phyloP scores from a whole-genome alignment of 2,888 invertebrate genomes.

The Iselma pallidipennis region DNA sequence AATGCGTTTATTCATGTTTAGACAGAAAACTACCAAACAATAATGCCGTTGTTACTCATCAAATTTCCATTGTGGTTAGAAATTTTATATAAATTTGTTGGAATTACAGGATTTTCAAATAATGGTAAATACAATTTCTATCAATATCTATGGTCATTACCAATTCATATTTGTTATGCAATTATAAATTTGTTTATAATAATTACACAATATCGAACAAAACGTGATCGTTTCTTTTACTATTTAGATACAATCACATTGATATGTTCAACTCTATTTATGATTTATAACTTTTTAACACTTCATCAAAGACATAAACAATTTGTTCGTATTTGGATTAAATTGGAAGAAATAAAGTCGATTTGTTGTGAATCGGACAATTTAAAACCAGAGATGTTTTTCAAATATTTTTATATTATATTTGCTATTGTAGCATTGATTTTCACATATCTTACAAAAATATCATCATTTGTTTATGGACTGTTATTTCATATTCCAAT shows the following conservation, averaged over 20 bases:
- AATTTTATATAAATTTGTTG: background rate
- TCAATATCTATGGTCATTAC: background rate
- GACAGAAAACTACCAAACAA: too few species aligned
- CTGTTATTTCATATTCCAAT: background rate
- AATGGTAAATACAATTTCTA: background rate
- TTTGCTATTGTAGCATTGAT: background rate
- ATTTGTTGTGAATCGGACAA: background rate
- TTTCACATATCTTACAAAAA: background rate
- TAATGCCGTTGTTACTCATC: background rate
- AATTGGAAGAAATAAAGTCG: background rate
- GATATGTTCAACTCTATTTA: background rate
- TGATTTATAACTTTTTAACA: background rate
- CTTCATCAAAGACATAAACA: background rate
- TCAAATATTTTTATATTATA: background rate
- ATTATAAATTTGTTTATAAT: background rate
- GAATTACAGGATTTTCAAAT: background rate
- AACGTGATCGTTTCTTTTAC: background rate
- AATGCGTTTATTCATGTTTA: too few species aligned
- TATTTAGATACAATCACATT: background rate
- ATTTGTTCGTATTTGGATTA: background rate
- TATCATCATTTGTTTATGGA: background rate
- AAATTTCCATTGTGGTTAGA: background rate
- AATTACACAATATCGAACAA: background rate
- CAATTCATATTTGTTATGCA: background rate
- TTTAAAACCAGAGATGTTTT: background rate